These are phyloP conservation scores for Craseonycteris thonglongyai DNA, from an alignment of 2,113 vertebrate species.

Conservation along the genomic window DNA sequence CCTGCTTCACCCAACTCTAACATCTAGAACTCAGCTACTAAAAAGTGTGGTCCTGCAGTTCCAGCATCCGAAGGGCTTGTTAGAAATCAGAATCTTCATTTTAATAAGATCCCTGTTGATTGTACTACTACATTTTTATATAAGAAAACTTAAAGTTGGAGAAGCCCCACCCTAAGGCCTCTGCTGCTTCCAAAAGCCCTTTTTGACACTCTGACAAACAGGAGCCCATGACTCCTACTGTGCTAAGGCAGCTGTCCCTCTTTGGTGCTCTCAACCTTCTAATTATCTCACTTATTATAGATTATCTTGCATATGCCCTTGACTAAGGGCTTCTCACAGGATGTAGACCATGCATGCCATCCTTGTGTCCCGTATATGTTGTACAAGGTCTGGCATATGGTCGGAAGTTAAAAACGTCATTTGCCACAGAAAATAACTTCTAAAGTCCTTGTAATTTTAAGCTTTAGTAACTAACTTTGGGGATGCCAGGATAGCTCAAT, in stretches of 20 bases:
- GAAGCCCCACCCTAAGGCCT: not conserved
- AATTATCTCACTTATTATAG: not conserved
- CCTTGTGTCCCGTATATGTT: not conserved
- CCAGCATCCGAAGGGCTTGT: not conserved
- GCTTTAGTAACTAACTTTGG: constrained; percentile 10
- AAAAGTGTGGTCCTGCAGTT: not conserved
- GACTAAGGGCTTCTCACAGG: not conserved
- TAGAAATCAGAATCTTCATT: not conserved
- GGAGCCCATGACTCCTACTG: too few species aligned
- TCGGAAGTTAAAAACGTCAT: not conserved
- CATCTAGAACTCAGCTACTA: not conserved
- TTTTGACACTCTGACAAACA: not conserved
- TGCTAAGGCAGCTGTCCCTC: not conserved
- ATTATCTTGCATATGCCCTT: not conserved
- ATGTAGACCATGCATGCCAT: not conserved
- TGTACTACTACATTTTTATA: not conserved
- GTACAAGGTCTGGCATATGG: not conserved
- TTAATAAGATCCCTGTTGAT: not conserved
- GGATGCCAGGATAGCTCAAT: too few species aligned
- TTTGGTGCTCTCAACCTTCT: not conserved
- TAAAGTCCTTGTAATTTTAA: constrained; percentile 22
- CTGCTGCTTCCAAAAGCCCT: not conserved
- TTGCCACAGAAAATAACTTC: not conserved
- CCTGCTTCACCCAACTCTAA: not conserved
- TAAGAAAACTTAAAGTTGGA: not conserved